Conservation (phyloP, 2,888 invertebrate species). For the Steinernema hermaphroditum region DNA sequence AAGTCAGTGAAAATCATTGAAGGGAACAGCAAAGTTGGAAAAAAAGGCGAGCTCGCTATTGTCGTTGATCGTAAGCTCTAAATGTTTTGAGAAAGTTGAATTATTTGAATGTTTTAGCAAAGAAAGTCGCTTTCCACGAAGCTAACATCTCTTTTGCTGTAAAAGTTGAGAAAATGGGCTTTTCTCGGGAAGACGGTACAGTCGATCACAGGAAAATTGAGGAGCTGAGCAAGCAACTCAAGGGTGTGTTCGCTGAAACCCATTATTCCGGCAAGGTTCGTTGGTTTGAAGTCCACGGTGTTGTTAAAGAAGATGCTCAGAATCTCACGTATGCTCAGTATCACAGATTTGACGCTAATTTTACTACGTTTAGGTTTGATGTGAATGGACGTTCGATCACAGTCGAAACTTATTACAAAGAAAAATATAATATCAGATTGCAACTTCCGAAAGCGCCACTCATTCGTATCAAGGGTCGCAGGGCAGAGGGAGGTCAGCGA, state of each 20-base stretch:
- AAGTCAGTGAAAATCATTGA: not conserved
- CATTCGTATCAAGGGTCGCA: constrained; percentile 33
- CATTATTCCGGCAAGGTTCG: not conserved
- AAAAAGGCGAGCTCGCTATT: not conserved
- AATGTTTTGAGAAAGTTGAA: not conserved
- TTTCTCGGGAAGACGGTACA: not conserved
- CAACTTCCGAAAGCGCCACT: not conserved
- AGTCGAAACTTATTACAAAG: not conserved
- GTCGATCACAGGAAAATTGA: not conserved
- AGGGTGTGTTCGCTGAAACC: not conserved
- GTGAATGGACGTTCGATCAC: not conserved
- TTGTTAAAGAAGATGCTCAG: not conserved
- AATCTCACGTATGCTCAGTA: not conserved
- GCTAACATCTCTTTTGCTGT: not conserved
- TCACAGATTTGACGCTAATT: not conserved
- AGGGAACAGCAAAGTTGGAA: not conserved
- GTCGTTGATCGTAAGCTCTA: not conserved
- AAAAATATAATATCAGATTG: not conserved
- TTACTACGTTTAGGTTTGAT: not conserved
- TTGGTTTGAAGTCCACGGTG: not conserved
- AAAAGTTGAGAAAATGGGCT: not conserved
- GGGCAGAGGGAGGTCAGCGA: not conserved
- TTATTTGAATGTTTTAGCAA: not conserved
- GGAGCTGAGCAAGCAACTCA: not conserved
- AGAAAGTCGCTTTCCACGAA: not conserved